Evolutionary conservation across 1,140 invertebrate genomes (phyloP).

Genomic region (Cydia pomonella): DNA sequence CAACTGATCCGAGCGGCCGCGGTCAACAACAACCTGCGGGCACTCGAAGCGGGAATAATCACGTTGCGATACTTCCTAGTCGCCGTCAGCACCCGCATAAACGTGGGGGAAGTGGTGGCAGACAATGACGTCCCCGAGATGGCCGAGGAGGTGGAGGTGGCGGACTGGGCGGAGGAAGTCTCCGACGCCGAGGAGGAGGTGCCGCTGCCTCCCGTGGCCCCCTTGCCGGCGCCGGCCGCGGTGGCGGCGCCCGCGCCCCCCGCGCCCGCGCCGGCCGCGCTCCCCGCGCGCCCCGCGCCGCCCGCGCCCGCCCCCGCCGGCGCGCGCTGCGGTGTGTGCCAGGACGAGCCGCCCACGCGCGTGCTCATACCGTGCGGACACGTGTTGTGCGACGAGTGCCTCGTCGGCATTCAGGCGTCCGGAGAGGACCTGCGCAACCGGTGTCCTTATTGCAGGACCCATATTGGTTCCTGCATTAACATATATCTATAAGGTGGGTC

Average conservation of each 20-base stretch:
- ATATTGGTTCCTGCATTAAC: not conserved
- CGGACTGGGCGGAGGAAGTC: not conserved
- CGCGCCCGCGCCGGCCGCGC: not conserved
- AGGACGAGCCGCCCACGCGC: not conserved
- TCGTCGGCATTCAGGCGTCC: not conserved
- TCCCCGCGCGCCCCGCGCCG: not conserved
- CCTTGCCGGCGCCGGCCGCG: not conserved
- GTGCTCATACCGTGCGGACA: conserved; percentile 5
- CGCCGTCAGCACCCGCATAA: not conserved
- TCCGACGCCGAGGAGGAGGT: too few relatives aligned
- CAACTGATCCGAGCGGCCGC: not conserved
- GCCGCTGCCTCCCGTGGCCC: not conserved
- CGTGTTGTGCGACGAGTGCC: not conserved
- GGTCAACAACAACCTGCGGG: not conserved
- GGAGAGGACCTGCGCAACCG: not conserved
- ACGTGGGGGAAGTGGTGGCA: too few relatives aligned
- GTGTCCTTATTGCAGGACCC: not conserved
- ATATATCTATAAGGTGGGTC: conserved; percentile 1
- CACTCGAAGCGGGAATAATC: not conserved
- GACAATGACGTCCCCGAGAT: not conserved
- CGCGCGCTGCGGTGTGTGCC: not conserved
- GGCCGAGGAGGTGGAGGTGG: not conserved
- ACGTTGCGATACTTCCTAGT: not conserved
- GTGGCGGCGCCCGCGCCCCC: not conserved
- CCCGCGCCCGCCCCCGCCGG: not conserved